Evolutionary conservation across 2,113 vertebrate species (phyloP), one percentile per base, ranked within the genome.

Genomic region (Anoura caudifer): DNA sequence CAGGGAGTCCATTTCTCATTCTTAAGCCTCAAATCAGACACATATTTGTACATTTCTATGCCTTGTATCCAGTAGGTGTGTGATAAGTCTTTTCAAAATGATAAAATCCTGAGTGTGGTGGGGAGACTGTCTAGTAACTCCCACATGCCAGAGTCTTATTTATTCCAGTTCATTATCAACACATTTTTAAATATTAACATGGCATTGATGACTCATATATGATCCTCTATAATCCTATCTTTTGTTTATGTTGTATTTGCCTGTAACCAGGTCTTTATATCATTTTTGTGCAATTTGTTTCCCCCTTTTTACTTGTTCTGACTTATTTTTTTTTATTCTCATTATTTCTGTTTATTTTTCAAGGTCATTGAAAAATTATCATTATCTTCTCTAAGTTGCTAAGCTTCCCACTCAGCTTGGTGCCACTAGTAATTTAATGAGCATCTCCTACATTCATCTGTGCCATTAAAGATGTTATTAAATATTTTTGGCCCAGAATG

Each of bases 51-150:
- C 24, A 54, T 65, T 95, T 87, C 59, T 56, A 45, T 45, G 59
- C 24, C 45, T 92, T 92, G n/a, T 28, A 72, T 88, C 36, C 59
- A 95, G 61, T 90, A 96, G 96, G 94, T 97, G 73, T 92, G 87
- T 95, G 94, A 97, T 97, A 97, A 98, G 91, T 91, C 75, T 75
- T 91, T 96, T 72, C 81, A 94, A 93, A 84, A 94, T 87, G 95
- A 94, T 97, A 90, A 97, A 92, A 70, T 72, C 28, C 86, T 26
- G 31, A 75, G 91, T 63, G n/a, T 72, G 36, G 81, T 86, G 75
- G 90, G 47, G 95, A 96, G 88, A 80, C 59, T 72, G 95, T 94
- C 85, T 95, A 89, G 85, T 56, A 89, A 91, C 96, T 97, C 94
- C 94, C 80, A 92, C 90, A 87, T 19, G 43, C 56, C 81, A 24